A percentile compares a stretch with the other conserved stretches of the same genome.
These are phyloP conservation scores for Augochlora pura DNA, from an alignment of 1,140 invertebrate genomes.

Conservation along the genomic window DNA sequence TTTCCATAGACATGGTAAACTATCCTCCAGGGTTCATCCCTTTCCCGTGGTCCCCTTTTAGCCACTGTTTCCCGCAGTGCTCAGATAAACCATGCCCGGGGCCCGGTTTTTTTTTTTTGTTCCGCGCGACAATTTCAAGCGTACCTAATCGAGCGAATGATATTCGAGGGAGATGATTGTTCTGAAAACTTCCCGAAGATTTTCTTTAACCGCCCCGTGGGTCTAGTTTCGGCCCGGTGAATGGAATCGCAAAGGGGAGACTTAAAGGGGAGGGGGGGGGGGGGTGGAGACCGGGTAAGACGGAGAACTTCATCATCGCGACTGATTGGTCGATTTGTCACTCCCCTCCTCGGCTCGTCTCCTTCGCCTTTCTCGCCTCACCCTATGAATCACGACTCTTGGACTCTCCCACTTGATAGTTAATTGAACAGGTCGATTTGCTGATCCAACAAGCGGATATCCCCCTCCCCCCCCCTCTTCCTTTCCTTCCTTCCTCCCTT, in stretches of 20 bases:
- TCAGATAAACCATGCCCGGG: conserved; percentile 26
- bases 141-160: conserved; percentile 69
- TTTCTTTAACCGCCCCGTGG: conserved; percentile 34
- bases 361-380: conserved; percentile 20
- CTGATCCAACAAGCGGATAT: conserved; percentile 54
- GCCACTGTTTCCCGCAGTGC: conserved; percentile 16
- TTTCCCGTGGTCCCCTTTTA: not conserved
- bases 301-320: conserved; percentile 71
- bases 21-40: not conserved
- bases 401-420: conserved; percentile 60
- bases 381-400: conserved; percentile 51
- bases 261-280: too few species aligned
- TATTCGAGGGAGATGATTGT: conserved; percentile 69
- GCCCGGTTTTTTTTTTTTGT: conserved; percentile 52
- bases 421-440: conserved; percentile 65
- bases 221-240: conserved; percentile 12
- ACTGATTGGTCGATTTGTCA: conserved; percentile 75
- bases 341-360: not conserved
- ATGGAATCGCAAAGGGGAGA: conserved; percentile 48
- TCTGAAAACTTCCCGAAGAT: conserved; percentile 56
- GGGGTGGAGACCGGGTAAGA: conserved; percentile 66
- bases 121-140: conserved; percentile 26
- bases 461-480: too few species aligned
- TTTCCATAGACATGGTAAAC: not conserved
- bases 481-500: not conserved